Evolutionary conservation across 2,888 invertebrate species (phyloP).

Genomic region (Pyrocoelia pectoralis): DNA sequence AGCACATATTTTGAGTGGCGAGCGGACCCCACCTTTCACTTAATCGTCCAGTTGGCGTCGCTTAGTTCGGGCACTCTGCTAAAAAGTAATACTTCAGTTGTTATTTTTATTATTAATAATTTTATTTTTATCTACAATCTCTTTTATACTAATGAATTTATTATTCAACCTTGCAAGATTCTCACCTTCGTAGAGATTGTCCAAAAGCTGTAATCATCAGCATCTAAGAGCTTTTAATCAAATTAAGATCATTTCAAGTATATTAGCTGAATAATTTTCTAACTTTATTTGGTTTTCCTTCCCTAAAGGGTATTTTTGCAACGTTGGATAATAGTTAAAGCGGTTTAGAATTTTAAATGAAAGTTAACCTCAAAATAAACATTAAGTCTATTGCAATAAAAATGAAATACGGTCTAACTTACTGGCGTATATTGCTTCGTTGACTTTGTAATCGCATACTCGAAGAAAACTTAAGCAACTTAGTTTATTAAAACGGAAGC

Average conservation of each 20-base stretch:
- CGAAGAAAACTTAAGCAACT: background rate
- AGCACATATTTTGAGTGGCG: no score
- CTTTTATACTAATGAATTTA: no score
- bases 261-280: background rate
- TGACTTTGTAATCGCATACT: background rate
- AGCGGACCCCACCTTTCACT: no score
- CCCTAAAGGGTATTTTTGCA: background rate
- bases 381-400: slow-evolving; percentile 6
- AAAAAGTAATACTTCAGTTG: no score
- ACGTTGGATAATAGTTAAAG: background rate
- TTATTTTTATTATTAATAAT: no score
- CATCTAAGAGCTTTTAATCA: no score
- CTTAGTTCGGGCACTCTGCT: no score
- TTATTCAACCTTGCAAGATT: no score
- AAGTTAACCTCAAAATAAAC: background rate
- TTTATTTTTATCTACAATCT: no score
- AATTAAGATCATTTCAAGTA: background rate
- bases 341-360: background rate
- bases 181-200: no score
- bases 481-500: background rate
- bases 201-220: no score
- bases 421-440: slow-evolving; percentile 6
- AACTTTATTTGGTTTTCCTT: background rate
- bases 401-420: background rate
- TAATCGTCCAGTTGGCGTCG: no score